Conservation (phyloP, 1,140 invertebrate species). For the Panagrolaimus sp. region DNA sequence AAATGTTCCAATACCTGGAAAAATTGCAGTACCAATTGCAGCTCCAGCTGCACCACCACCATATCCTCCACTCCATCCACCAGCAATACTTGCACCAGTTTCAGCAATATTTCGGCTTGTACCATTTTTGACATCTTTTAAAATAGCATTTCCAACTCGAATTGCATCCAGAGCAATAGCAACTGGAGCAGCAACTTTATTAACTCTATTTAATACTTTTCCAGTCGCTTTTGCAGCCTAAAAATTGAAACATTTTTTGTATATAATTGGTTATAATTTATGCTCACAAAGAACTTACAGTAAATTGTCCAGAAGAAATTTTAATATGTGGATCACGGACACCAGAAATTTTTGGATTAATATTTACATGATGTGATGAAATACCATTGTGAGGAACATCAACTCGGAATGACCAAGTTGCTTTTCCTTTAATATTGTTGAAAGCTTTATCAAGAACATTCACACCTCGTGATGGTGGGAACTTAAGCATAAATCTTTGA, state of each 20-base stretch:
- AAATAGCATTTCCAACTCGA: background rate
- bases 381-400: background rate
- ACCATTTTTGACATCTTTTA: constrained; percentile 4
- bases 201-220: background rate
- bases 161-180: background rate
- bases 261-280: background rate
- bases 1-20: background rate
- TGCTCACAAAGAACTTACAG: background rate
- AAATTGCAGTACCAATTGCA: background rate
- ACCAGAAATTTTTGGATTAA: background rate
- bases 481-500: background rate
- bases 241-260: background rate
- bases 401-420: background rate
- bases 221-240: background rate
- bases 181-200: background rate
- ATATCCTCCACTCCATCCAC: background rate
- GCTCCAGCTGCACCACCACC: background rate
- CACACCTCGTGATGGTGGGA: background rate
- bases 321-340: background rate
- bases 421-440: background rate
- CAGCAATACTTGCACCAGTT: background rate
- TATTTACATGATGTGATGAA: background rate
- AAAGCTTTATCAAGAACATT: background rate
- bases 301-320: background rate
- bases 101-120: background rate